These are phyloP conservation scores for Plagodis pulveraria DNA, from an alignment of 2,888 invertebrate species.

Conservation along the genomic window DNA sequence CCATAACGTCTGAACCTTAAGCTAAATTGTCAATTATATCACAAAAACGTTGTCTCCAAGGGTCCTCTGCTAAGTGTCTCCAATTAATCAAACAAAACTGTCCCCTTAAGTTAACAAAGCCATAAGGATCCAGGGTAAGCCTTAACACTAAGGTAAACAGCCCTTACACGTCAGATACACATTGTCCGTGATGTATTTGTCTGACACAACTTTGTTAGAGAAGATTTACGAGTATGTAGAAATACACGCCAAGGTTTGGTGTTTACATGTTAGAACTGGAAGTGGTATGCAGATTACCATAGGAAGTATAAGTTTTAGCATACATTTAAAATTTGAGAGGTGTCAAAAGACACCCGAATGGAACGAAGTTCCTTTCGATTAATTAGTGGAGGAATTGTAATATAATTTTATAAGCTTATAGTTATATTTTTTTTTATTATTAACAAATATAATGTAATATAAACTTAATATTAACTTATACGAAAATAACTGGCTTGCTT, in stretches of 20 bases:
- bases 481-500: no score
- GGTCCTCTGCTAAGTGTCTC: conserved; percentile 1
- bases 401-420: no score
- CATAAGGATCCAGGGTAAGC: conserved; percentile 10
- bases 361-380: no score
- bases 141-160: conserved; percentile 20
- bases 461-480: no score
- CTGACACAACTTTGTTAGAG: conserved; percentile 21
- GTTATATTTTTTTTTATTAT: no score
- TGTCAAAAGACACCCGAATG: no score
- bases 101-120: conserved; percentile 20
- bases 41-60: background rate
- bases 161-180: conserved; percentile 10
- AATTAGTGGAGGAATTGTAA: no score
- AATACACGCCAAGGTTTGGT: conserved; percentile 1
- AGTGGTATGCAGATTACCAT: background rate
- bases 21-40: conserved; percentile 3
- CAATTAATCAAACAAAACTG: conserved; percentile 21
- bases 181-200: conserved; percentile 19
- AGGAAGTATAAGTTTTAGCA: no score
- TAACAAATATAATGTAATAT: no score
- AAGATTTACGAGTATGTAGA: conserved; percentile 19
- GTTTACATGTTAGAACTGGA: conserved; percentile 3
- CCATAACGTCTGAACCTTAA: background rate
- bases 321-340: no score